Conservation (phyloP, 2,797 vertebrate genomes). For the Acipenser ruthenus region DNA sequence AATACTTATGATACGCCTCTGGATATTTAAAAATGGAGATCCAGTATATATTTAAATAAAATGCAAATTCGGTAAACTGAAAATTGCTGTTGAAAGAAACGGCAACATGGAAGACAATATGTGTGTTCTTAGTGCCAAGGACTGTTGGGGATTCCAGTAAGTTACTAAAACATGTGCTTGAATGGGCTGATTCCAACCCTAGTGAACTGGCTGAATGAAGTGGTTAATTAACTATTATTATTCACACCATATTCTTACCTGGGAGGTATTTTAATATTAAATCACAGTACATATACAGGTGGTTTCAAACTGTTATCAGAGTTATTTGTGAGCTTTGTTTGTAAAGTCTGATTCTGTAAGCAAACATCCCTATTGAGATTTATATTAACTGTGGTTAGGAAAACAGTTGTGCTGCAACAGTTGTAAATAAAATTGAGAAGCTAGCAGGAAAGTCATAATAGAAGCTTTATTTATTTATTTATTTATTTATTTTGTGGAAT, state of each 20-base stretch:
- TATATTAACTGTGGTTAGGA: conserved; percentile 7
- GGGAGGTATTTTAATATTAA: no score
- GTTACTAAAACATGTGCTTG: conserved; percentile 13
- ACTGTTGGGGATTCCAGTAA: conserved; percentile 15
- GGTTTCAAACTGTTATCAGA: no score
- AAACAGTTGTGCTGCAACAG: conserved; percentile 17
- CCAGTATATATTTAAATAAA: no score
- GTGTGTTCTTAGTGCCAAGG: conserved; percentile 9
- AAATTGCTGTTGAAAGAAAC: no score
- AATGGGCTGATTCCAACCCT: conserved; percentile 1
- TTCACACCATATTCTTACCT: no score
- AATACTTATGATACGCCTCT: no score
- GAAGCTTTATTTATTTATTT: background rate
- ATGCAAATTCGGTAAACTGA: no score
- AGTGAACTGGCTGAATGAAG: background rate
- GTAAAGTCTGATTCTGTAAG: background rate
- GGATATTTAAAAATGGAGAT: no score
- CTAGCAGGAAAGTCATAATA: conserved; percentile 26
- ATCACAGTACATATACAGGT: no score
- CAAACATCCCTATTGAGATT: background rate
- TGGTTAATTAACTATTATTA: no score
- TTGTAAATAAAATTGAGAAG: conserved; percentile 35
- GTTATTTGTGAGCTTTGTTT: background rate
- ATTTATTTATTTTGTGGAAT: conserved; percentile 25
- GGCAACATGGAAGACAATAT: no score